Evolutionary conservation across 1,140 invertebrate species (phyloP), one percentile per base, ranked within the genome.

Genomic region (Drosophila auraria): DNA sequence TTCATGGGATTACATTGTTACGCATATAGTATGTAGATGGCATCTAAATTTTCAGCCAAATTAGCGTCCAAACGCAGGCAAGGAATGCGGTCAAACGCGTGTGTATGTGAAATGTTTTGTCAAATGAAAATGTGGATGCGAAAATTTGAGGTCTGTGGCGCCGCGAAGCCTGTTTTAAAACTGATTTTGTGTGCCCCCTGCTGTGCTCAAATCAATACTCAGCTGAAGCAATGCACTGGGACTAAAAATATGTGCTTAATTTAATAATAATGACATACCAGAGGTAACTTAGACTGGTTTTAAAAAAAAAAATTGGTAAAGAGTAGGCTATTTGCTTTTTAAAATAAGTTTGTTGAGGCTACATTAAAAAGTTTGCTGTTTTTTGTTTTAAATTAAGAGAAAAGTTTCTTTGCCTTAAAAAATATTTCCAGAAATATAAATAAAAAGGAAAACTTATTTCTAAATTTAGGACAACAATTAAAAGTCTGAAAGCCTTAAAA

Each of bases 31-130:
- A 53, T 44, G 66, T 36, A 47, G 38, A 72, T 60, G 54, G 54
- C 64, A 78, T 69, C 57, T 56, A 78, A 58, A 82, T 66, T 64
- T 78, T 61, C 73, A 59, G 38, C 53, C 56, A 73, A 82, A 82
- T 82, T 82, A 82, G 80, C 80, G 58, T 64, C 27, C 38, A 30
- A 78, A 62, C 51, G 66, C 54, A 42, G 63, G 49, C 25, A 65
- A 77, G 69, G 40, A 56, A 68, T 57, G 57, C 56, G 54, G 61
- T 57, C 57, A 51, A 40, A 61, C 9, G 27, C 38, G 56, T 59
- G 30, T 40, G 27, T 60, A 8, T 56, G 25, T 14, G 30, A 56
- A 78, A 61, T 77, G 61, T 76, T 75, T 65, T 76, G 61, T 77
- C 72, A 65, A 75, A 65, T 38, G 73, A 58, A 72, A 82, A 82